Conservation (phyloP, 2,113 vertebrate genomes). For the Amia ocellicauda region DNA sequence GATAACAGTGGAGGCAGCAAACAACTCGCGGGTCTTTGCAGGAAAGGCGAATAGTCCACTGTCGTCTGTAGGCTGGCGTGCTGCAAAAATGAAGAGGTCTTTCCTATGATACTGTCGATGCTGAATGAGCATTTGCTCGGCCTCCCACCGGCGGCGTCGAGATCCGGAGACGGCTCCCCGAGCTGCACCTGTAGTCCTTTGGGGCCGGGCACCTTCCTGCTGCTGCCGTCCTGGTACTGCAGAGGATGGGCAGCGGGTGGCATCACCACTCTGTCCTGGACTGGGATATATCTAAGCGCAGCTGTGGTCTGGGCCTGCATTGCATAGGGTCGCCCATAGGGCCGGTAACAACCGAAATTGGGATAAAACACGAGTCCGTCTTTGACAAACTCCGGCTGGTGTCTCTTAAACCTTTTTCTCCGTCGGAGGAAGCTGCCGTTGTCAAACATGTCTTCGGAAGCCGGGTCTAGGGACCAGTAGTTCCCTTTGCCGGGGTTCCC, state of each 20-base stretch:
- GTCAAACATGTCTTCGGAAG: conserved; percentile 88
- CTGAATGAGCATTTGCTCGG: conserved; percentile 67
- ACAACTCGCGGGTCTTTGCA: conserved; percentile 41
- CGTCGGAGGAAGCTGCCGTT: conserved; percentile 85
- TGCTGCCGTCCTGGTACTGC: conserved; percentile 33
- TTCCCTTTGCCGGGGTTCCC: conserved; percentile 93
- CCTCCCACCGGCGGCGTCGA: conserved; percentile 25
- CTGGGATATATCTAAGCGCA: conserved; percentile 48
- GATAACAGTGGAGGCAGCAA: conserved; percentile 55
- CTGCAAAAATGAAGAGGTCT: conserved; percentile 24
- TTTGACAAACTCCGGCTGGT: conserved; percentile 52
- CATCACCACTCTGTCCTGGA: conserved; percentile 48
- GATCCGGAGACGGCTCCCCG: conserved; percentile 18
- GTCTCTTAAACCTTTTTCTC: conserved; percentile 86
- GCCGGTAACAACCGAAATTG: conserved; percentile 48
- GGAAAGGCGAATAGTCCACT: conserved; percentile 38
- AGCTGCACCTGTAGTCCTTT: conserved; percentile 39
- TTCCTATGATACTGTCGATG: conserved; percentile 76
- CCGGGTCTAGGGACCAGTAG: conserved; percentile 90
- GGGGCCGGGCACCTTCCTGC: conserved; percentile 33
- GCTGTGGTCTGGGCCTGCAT: conserved; percentile 45
- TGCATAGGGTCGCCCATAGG: conserved; percentile 58
- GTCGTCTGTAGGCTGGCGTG: conserved; percentile 22
- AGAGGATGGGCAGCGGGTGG: conserved; percentile 41
- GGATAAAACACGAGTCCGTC: conserved; percentile 63